A percentile compares a stretch with the other conserved stretches of the same genome.
phyloP scores from a whole-genome alignment of 2,113 vertebrate genomes.

The Copsychus sechellarum region DNA sequence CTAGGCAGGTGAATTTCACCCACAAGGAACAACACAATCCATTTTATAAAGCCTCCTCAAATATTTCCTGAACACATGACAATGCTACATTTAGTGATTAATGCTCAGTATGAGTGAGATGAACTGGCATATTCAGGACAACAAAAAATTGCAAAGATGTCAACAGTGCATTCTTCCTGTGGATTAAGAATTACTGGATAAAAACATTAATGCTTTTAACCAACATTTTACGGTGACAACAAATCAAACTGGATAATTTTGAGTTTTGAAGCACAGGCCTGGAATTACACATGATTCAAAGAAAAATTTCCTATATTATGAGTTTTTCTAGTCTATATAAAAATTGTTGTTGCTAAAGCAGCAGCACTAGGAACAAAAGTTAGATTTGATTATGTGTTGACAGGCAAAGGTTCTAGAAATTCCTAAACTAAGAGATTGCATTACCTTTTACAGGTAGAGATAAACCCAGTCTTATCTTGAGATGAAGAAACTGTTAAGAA shows the following conservation, averaged over 20 bases:
- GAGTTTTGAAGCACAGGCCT: neutral
- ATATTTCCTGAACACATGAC: constrained; percentile 13
- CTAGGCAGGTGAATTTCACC: constrained; percentile 46
- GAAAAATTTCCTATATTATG: neutral
- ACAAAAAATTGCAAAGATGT: neutral
- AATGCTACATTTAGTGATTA: constrained; percentile 6
- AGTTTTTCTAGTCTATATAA: neutral
- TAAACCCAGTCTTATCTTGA: constrained; percentile 45
- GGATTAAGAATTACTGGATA: neutral
- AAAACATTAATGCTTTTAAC: constrained; percentile 12
- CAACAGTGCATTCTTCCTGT: neutral
- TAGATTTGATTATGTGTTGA: neutral
- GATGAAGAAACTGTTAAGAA: constrained; percentile 47
- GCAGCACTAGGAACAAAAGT: neutral
- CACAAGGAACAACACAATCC: neutral
- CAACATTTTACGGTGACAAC: neutral
- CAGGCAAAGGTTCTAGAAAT: constrained; percentile 35
- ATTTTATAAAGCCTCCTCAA: neutral
- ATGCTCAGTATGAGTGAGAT: neutral
- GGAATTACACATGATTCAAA: accelerated
- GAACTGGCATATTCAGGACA: constrained; percentile 28
- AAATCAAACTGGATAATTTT: neutral
- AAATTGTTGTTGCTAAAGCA: constrained; percentile 13
- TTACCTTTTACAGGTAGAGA: constrained; percentile 9
- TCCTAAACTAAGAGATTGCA: neutral